These are phyloP conservation scores for Meghimatium bilineatum DNA, from an alignment of 2,888 invertebrate species.

Conservation along the genomic window DNA sequence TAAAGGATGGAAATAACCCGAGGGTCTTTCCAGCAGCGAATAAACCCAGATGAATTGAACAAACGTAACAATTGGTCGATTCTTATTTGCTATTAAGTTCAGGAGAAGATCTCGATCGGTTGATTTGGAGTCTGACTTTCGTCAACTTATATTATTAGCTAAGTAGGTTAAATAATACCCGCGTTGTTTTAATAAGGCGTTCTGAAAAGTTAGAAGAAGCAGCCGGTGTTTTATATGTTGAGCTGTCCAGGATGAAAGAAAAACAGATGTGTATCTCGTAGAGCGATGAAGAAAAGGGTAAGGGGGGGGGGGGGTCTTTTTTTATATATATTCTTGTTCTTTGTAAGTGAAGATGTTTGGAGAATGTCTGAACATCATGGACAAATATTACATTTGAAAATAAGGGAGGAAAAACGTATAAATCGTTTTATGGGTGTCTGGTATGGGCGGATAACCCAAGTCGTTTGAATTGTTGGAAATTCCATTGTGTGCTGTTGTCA, in stretches of 20 bases:
- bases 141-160: neutral
- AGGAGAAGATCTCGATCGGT: neutral
- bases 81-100: neutral
- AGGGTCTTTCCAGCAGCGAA: neutral
- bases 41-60: neutral
- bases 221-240: neutral
- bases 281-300: neutral
- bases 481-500: neutral
- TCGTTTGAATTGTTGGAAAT: slow-evolving; percentile 39
- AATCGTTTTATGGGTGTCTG: neutral
- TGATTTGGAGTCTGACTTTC: neutral
- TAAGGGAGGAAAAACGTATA: neutral
- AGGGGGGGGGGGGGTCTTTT: too few relatives aligned
- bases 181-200: neutral
- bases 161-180: neutral
- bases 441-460: neutral
- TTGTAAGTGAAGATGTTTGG: neutral
- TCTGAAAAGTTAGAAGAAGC: neutral
- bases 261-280: neutral
- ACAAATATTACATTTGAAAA: slow-evolving; percentile 18
- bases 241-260: neutral
- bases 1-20: neutral
- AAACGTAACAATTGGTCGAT: neutral
- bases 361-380: neutral
- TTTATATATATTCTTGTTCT: neutral